A percentile compares a stretch with the other conserved stretches of the same genome.
Evolutionary conservation across 2,888 invertebrate species (phyloP).

Genomic region (Oegoconia quadripuncta): DNA sequence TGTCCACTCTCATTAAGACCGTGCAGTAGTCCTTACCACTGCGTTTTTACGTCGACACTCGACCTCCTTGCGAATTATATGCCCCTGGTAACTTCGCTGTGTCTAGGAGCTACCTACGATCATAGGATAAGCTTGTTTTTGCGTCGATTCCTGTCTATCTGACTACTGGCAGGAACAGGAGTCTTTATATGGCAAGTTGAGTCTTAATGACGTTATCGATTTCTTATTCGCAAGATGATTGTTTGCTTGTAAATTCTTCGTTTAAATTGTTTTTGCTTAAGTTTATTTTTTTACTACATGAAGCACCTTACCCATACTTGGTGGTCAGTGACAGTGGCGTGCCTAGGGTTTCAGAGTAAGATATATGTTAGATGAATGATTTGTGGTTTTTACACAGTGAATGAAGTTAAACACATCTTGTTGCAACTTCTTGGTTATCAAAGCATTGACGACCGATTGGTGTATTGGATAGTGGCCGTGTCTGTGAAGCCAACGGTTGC

Average conservation of each 20-base stretch:
- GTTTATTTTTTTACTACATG: neutral
- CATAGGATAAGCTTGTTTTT: constrained; percentile 53
- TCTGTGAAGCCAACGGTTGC: too few species aligned
- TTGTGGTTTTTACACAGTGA: too few species aligned
- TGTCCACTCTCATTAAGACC: constrained; percentile 78
- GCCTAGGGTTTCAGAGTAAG: too few species aligned
- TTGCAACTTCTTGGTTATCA: too few species aligned
- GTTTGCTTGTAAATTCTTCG: constrained; percentile 2
- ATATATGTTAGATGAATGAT: too few species aligned
- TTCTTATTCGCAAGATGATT: constrained; percentile 12
- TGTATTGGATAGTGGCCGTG: too few species aligned
- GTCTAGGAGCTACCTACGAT: constrained; percentile 71
- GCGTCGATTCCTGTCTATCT: constrained; percentile 16
- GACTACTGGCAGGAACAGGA: constrained; percentile 24
- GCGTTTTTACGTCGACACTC: constrained; percentile 62
- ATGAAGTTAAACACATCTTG: too few species aligned
- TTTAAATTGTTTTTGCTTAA: constrained; percentile 1
- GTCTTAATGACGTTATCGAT: constrained; percentile 36
- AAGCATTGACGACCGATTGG: too few species aligned
- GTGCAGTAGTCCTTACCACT: constrained; percentile 51
- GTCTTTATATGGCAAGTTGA: constrained; percentile 33
- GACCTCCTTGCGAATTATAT: constrained; percentile 50
- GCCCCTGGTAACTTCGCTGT: constrained; percentile 55
- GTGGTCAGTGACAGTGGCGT: too few species aligned
- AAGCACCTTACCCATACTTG: too few species aligned